Base-by-base conservation (phyloP, 2,797 vertebrate species). In the Darevskia mixta region DNA sequence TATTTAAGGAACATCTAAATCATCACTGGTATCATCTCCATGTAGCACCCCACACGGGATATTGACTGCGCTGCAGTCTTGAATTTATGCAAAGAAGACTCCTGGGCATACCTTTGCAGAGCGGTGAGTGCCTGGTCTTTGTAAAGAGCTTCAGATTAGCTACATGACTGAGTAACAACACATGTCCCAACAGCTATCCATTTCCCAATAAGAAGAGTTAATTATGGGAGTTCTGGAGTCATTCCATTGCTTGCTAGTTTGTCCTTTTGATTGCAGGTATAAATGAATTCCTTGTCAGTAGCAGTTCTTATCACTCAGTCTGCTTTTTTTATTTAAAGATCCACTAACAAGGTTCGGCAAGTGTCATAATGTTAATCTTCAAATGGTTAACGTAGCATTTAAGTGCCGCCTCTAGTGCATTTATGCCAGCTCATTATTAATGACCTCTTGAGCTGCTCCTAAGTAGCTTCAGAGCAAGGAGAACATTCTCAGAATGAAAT, bases 311-410 rank as follows among this genome's bases (percentile, higher is more conserved):
- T 25, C 38, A 41, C 32, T 69, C 75, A 69, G 20, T 58, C 75
- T 58, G 25, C 25, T 88, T 77, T 25, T 58, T 75, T 82, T 79
- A 55, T 55, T 11, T 32, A 43, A 83, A 78, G 64, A 83, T 78
- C 64, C 43, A 79, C 64, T 29, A 88, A 43, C 64, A 58, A 72
- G 55, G 73, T 61, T 83, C 82, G 41, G 73, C 18, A 69, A 69
- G 87, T 83, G 45, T 88, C 45, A 88, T 79, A 2, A 43, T 58
- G 35, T 79, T 88, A 71, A 67, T 87, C 35, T 43, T 75, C 71
- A 88, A 32, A 43, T 75, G 69, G 38, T 64, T 32, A 87, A 43
- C 35, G 32, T 72, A 55, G 15, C 76, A 71, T 43, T 27, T 71
- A 64, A 41, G 71, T 82, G 43, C 64, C 6, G 61, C 64, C 25